Evolutionary conservation across 2,797 vertebrate genomes (phyloP).

Genomic region (Nothura maculosa): DNA sequence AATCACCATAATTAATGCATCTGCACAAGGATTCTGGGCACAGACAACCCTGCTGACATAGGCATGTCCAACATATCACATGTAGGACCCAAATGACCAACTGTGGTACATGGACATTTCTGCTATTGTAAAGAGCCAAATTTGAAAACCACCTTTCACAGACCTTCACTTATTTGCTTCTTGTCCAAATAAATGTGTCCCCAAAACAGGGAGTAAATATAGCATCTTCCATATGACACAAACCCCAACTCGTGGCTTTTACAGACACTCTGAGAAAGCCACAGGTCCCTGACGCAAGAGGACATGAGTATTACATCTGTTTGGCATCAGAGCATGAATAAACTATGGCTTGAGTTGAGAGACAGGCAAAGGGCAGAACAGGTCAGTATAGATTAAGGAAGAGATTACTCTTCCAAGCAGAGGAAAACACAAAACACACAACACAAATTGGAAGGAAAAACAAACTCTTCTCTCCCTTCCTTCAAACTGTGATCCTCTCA

Average conservation of each 20-base stretch:
- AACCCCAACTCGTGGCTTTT: background rate
- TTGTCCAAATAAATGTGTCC: background rate
- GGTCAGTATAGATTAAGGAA: background rate
- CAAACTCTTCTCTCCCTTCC: background rate
- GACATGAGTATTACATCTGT: fast-evolving
- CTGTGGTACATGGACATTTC: fast-evolving
- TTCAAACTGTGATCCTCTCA: background rate
- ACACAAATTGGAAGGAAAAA: background rate
- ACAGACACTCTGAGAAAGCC: background rate
- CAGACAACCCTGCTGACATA: background rate
- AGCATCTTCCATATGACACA: fast-evolving
- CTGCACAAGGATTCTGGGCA: background rate
- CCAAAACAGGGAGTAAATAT: background rate
- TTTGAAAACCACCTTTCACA: background rate
- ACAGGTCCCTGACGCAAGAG: fast-evolving
- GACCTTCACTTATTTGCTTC: background rate
- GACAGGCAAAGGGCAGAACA: background rate
- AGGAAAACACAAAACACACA: background rate
- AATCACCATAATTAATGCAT: background rate
- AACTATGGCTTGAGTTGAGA: background rate
- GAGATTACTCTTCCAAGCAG: background rate
- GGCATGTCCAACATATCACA: background rate
- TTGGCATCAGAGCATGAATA: fast-evolving
- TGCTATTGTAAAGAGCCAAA: background rate
- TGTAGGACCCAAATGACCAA: fast-evolving